Evolutionary conservation across 2,113 vertebrate genomes (phyloP).

Genomic region (Nestor notabilis): DNA sequence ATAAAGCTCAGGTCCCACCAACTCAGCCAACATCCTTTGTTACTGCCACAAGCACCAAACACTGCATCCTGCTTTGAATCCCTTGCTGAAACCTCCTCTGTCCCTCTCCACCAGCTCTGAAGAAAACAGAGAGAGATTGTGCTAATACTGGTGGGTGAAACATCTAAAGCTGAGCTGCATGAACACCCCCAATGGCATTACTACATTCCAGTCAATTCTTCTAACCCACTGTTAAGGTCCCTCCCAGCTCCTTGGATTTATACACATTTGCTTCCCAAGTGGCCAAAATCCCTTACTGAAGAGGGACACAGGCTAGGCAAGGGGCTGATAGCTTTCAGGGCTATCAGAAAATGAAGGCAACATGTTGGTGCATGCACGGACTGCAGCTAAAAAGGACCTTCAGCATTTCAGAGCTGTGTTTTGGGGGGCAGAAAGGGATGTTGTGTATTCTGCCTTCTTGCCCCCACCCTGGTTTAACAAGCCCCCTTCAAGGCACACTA

Average conservation of each 20-base stretch:
- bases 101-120: neutral
- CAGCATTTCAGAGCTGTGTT: neutral
- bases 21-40: neutral
- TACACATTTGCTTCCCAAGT: neutral
- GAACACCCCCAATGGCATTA: neutral
- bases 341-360: neutral
- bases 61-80: neutral
- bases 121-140: neutral
- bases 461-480: neutral
- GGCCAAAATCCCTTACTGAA: neutral
- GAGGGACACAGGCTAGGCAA: neutral
- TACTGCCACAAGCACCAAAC: neutral
- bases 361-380: neutral
- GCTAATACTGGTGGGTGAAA: neutral
- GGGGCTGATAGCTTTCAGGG: too few species aligned
- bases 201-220: neutral
- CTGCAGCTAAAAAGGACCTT: neutral
- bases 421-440: neutral
- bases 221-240: neutral
- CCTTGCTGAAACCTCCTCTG: neutral
- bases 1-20: neutral
- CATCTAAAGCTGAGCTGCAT: neutral
- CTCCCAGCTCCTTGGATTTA: neutral
- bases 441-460: neutral
- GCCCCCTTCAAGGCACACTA: neutral